These are phyloP conservation scores for Desoria tigrina DNA, from an alignment of 2,888 invertebrate species.

Conservation along the genomic window DNA sequence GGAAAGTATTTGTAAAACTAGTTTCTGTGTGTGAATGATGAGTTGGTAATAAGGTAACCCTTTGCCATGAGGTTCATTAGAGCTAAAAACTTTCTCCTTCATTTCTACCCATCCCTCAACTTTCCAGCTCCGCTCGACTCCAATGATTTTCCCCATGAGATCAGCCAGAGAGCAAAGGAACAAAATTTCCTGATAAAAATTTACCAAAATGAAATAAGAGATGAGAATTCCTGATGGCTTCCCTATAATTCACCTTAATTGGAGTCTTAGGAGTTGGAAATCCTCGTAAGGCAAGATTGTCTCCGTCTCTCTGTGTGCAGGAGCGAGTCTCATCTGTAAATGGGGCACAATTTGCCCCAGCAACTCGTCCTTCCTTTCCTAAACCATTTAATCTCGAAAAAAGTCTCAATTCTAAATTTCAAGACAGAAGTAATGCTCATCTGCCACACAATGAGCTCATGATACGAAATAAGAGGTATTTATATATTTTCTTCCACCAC, in stretches of 20 bases:
- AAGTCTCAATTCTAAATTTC: too few species aligned
- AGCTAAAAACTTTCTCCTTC: conserved; percentile 3
- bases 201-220: background rate
- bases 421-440: background rate
- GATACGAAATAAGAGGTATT: background rate
- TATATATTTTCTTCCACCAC: too few species aligned
- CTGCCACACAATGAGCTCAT: background rate
- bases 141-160: background rate
- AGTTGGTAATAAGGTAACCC: background rate
- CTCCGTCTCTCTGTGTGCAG: too few species aligned
- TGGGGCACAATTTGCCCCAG: background rate
- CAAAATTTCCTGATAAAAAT: background rate
- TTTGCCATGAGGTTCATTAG: conserved; percentile 18
- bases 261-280: background rate
- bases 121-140: background rate
- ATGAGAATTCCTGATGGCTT: background rate
- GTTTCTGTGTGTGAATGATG: conserved; percentile 3
- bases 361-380: background rate
- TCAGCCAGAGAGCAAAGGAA: background rate
- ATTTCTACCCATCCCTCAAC: background rate
- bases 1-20: background rate
- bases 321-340: too few species aligned
- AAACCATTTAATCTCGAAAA: too few species aligned
- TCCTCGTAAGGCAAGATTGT: too few species aligned
- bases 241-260: conserved; percentile 16